Conservation (phyloP, 35 echinoderm and acorn worm genomes). For the Apostichopus parvimensis region DNA sequence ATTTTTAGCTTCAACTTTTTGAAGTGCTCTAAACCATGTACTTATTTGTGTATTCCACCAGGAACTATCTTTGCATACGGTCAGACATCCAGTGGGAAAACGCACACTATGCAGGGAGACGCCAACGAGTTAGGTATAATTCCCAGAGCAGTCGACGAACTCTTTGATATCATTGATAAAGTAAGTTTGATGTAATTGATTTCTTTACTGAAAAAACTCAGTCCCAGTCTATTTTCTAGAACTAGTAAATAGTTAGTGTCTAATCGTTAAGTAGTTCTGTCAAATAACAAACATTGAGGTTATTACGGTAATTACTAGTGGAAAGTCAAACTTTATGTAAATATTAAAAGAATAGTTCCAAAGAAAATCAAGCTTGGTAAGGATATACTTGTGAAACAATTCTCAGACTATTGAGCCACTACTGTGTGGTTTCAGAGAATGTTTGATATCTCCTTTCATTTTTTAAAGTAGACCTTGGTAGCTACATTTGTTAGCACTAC, state of each 20-base stretch:
- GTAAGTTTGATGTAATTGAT: conserved; percentile 49
- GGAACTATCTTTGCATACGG: conserved; percentile 98
- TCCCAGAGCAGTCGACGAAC: conserved; percentile 64
- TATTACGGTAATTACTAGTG: too few relatives aligned
- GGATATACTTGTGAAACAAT: too few relatives aligned
- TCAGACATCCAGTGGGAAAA: conserved; percentile 93
- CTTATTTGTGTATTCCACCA: conserved; percentile 28
- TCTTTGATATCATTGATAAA: conserved; percentile 85
- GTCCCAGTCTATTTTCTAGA: neutral
- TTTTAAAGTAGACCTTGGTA: too few relatives aligned
- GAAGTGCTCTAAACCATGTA: neutral
- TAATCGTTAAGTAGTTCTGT: too few relatives aligned
- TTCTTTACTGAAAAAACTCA: neutral
- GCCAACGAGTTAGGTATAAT: conserved; percentile 67
- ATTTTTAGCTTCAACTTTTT: neutral
- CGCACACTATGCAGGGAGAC: conserved; percentile 86
- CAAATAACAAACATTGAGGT: too few relatives aligned
- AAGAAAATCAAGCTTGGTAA: too few relatives aligned
- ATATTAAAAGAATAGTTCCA: too few relatives aligned
- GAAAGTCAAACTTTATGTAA: too few relatives aligned
- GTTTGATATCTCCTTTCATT: too few relatives aligned
- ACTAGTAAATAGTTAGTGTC: neutral
- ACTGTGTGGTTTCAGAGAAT: too few relatives aligned
- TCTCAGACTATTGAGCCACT: too few relatives aligned
- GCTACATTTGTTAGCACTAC: too few relatives aligned